Conservation (phyloP, 2,888 invertebrate genomes). For the Tiliacea aurago region DNA sequence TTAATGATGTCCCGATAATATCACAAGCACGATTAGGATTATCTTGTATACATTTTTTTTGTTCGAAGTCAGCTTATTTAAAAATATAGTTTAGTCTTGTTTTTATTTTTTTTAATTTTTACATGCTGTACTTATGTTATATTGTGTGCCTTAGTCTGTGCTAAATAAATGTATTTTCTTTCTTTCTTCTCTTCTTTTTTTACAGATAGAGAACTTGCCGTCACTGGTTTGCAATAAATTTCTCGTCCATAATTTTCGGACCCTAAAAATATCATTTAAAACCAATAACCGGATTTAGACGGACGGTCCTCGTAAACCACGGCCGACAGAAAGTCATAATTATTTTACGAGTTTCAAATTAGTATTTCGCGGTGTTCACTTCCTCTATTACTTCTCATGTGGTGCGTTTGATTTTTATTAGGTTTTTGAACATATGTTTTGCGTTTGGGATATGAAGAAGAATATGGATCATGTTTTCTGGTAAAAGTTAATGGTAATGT, state of each 20-base stretch:
- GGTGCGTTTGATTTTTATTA: constrained; percentile 63
- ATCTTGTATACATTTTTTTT: background rate
- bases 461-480: constrained; percentile 18
- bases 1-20: background rate
- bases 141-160: too few species aligned
- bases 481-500: background rate
- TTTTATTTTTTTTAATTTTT: too few species aligned
- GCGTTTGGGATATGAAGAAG: constrained; percentile 7
- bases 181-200: too few species aligned
- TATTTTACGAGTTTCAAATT: constrained; percentile 66
- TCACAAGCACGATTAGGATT: background rate
- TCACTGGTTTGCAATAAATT: too few species aligned
- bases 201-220: too few species aligned
- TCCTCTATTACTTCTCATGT: constrained; percentile 58
- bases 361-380: constrained; percentile 61
- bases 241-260: background rate
- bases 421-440: constrained; percentile 46
- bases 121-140: too few species aligned
- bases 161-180: too few species aligned
- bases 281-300: constrained; percentile 52
- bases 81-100: too few species aligned
- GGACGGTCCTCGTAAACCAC: constrained; percentile 49
- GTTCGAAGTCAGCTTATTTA: background rate
- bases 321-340: constrained; percentile 40
- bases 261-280: constrained; percentile 47